phyloP scores from a whole-genome alignment of 1,140 invertebrate genomes.

The Trichonephila clavata region DNA sequence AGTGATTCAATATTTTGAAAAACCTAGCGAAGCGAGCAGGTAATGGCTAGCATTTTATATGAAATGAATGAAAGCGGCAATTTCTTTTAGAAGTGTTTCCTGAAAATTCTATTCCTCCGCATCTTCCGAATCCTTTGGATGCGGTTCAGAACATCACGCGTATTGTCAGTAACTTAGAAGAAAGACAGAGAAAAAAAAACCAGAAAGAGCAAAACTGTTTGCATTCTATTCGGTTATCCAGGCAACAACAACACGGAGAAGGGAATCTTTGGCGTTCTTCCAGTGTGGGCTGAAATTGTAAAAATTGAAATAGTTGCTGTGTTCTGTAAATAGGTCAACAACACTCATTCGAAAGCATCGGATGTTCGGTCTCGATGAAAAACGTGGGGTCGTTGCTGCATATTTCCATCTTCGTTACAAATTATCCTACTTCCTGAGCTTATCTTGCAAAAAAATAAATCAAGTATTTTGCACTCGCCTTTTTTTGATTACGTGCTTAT shows the following conservation, averaged over 20 bases:
- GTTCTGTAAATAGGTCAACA: slow-evolving; percentile 18
- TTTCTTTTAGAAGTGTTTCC: no score
- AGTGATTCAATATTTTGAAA: no score
- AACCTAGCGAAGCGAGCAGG: no score
- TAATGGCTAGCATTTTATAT: no score
- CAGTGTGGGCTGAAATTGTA: neutral
- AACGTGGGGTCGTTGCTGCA: neutral
- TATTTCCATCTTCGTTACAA: slow-evolving; percentile 13
- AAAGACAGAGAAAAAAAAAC: neutral
- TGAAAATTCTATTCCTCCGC: neutral
- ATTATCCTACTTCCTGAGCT: neutral
- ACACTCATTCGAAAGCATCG: neutral
- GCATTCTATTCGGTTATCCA: neutral
- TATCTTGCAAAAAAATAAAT: neutral
- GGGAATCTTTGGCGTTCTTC: neutral
- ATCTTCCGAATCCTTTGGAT: neutral
- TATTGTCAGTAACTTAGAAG: neutral
- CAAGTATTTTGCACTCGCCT: neutral
- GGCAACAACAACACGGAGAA: neutral
- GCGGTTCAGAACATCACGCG: neutral
- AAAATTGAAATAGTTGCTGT: neutral
- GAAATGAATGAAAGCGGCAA: no score
- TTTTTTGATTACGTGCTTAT: neutral
- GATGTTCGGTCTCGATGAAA: neutral
- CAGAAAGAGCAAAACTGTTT: neutral